Evolutionary conservation across 2,797 vertebrate species (phyloP).

Genomic region (Rhynchonycteris naso): DNA sequence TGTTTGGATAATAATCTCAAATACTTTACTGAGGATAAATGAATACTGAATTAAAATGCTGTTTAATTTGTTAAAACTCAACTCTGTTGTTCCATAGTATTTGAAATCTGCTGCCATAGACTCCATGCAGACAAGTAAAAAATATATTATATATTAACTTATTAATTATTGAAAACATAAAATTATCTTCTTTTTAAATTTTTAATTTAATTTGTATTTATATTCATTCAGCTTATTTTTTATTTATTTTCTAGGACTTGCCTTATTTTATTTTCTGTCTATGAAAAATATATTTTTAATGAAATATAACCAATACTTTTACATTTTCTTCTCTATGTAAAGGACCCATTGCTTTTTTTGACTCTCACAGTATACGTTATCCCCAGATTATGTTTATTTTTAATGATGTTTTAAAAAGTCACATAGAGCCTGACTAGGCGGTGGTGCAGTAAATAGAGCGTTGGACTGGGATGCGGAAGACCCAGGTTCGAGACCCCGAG

Average conservation of each 20-base stretch:
- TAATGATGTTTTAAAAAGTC: background rate
- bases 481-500: too few species aligned
- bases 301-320: background rate
- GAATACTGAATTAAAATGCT: conserved; percentile 29
- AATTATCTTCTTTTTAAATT: background rate
- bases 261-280: background rate
- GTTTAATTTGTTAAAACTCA: conserved; percentile 13
- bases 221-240: background rate
- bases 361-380: background rate
- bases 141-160: background rate
- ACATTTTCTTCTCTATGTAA: background rate
- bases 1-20: conserved; percentile 17
- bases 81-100: background rate
- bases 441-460: too few species aligned
- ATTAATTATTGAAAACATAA: conserved; percentile 21
- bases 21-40: background rate
- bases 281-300: background rate
- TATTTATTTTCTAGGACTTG: background rate
- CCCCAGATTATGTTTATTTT: background rate
- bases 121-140: background rate
- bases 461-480: too few species aligned
- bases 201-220: conserved; percentile 18
- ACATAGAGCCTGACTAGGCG: too few species aligned
- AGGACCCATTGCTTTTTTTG: background rate
- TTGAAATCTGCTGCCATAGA: background rate